These are phyloP conservation scores for Gallinago nigripennis DNA, from an alignment of 2,797 vertebrate genomes.

Conservation along the genomic window DNA sequence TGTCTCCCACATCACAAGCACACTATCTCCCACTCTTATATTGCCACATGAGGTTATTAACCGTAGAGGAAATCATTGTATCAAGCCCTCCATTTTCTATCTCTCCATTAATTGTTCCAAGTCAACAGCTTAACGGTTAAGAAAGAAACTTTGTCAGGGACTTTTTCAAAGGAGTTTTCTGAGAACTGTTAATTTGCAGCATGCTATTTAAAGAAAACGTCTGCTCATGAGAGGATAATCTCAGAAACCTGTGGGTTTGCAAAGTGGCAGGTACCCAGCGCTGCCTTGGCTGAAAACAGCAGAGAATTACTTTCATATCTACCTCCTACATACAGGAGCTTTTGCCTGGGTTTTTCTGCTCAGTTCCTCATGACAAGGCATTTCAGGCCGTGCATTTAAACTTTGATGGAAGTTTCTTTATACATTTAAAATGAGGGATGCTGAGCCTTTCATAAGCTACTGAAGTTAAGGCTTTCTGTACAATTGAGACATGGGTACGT, in stretches of 20 bases:
- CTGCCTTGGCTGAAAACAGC: constrained; percentile 43
- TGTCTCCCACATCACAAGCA: neutral
- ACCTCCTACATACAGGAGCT: neutral
- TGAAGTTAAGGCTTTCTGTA: neutral
- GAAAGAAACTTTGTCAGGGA: neutral
- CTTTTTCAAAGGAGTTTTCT: constrained; percentile 12
- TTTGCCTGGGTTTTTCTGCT: constrained; percentile 28
- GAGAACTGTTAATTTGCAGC: constrained; percentile 18
- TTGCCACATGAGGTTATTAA: neutral
- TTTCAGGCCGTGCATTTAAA: neutral
- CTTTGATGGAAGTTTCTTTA: neutral
- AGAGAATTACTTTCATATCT: constrained; percentile 27
- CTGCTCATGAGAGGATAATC: constrained; percentile 48
- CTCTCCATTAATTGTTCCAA: neutral
- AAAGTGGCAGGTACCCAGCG: constrained; percentile 50
- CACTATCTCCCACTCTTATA: neutral
- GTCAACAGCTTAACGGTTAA: neutral
- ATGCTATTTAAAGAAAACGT: constrained; percentile 43
- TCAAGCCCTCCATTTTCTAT: neutral
- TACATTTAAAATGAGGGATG: neutral
- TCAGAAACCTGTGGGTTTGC: constrained; percentile 61
- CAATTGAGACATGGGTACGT: neutral
- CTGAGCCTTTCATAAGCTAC: neutral
- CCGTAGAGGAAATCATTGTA: neutral
- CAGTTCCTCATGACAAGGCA: constrained; percentile 6